Conservation (phyloP, 2,888 invertebrate species). For the Troglohyphantes excavatus region DNA sequence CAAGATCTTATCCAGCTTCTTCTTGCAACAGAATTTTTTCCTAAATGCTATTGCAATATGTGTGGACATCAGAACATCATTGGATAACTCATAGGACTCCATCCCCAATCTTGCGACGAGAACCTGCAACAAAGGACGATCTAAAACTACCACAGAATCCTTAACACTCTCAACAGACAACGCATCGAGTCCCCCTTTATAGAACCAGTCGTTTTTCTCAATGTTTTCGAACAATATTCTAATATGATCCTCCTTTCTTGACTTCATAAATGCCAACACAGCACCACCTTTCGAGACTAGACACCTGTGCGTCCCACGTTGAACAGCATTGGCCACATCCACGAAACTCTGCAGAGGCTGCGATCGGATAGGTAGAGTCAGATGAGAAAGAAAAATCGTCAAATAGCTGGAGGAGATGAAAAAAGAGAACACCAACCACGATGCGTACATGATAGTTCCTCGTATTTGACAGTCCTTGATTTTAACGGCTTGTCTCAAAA, state of each 20-base stretch:
- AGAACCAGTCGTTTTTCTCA: neutral
- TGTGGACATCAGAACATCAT: neutral
- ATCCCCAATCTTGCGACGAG: neutral
- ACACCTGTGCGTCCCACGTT: neutral
- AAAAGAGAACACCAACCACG: neutral
- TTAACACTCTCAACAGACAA: neutral
- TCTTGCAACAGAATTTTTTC: neutral
- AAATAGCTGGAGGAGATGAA: neutral
- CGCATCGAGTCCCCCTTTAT: neutral
- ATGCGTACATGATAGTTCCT: neutral
- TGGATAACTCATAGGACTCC: neutral
- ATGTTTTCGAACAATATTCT: neutral
- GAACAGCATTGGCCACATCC: neutral
- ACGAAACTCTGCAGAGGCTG: neutral
- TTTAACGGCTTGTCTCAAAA: neutral
- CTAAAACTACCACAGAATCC: neutral
- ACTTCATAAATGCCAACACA: neutral
- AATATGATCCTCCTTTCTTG: neutral
- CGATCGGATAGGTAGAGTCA: neutral
- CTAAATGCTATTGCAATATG: neutral
- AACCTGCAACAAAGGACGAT: neutral
- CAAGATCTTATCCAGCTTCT: neutral
- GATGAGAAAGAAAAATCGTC: neutral
- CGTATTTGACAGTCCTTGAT: neutral
- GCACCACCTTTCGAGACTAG: neutral